phyloP scores from a whole-genome alignment of 2,888 invertebrate genomes.

The Lepidocyrtinus sp. region DNA sequence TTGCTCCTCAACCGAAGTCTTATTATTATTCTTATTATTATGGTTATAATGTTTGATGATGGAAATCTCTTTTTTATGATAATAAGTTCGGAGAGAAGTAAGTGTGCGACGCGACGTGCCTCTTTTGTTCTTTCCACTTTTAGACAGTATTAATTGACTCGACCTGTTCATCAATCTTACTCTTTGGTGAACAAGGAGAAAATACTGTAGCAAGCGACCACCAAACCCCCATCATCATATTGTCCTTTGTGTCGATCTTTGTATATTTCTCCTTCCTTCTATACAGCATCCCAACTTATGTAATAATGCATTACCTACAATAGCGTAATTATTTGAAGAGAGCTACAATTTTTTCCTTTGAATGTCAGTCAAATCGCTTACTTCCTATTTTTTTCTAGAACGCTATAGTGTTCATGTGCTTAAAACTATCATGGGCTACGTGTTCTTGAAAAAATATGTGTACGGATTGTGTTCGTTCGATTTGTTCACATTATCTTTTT shows the following conservation, averaged over 20 bases:
- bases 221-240: too few species aligned
- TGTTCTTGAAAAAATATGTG: too few species aligned
- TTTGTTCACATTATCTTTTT: slow-evolving; percentile 40
- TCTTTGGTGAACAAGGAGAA: too few species aligned
- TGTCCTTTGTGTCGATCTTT: too few species aligned
- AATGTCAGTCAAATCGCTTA: slow-evolving; percentile 11
- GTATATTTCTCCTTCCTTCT: too few species aligned
- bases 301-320: too few species aligned
- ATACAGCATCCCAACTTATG: too few species aligned
- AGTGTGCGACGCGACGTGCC: slow-evolving; percentile 57
- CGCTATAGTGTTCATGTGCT: not conserved
- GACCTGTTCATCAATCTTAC: slow-evolving; percentile 67
- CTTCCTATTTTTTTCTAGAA: slow-evolving; percentile 18
- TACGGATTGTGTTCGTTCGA: slow-evolving; percentile 23
- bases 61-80: slow-evolving; percentile 69
- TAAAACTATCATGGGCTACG: too few species aligned
- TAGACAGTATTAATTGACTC: slow-evolving; percentile 67
- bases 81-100: slow-evolving; percentile 64
- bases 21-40: slow-evolving; percentile 5
- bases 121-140: slow-evolving; percentile 55
- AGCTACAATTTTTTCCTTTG: too few species aligned
- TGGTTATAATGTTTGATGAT: slow-evolving; percentile 42
- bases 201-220: too few species aligned
- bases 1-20: too few species aligned
- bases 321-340: too few species aligned